Percentiles rank a stretch among this genome's conserved stretches.
Evolutionary conservation across 1,140 invertebrate genomes (phyloP).

Genomic region (Tenebrio molitor): DNA sequence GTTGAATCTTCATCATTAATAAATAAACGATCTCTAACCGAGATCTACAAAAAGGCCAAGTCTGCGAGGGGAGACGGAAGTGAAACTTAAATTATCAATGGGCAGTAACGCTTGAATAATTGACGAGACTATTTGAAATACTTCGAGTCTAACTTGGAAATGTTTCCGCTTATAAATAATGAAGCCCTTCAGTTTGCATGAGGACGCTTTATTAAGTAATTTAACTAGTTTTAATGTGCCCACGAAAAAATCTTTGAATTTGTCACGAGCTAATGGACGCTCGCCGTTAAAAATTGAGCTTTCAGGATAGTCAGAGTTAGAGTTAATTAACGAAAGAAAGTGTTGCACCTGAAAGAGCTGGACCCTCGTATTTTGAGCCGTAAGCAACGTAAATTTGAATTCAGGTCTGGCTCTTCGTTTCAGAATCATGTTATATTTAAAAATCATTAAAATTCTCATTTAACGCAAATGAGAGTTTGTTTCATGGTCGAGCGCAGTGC

Average conservation of each 20-base stretch:
- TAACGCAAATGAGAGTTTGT: slow-evolving; percentile 38
- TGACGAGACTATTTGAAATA: slow-evolving; percentile 1
- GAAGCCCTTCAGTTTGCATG: too few species aligned
- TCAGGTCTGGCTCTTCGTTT: too few species aligned
- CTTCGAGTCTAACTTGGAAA: neutral
- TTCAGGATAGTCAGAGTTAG: too few species aligned
- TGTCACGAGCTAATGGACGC: neutral
- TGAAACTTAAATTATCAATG: slow-evolving; percentile 33
- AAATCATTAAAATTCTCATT: slow-evolving; percentile 52
- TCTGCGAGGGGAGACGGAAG: neutral
- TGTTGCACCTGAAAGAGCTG: too few species aligned
- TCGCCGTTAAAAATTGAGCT: too few species aligned
- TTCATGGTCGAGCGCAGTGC: slow-evolving; percentile 46
- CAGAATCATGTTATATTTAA: slow-evolving; percentile 46
- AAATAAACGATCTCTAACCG: slow-evolving; percentile 11
- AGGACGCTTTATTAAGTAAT: too few species aligned
- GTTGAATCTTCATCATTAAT: neutral
- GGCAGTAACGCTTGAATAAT: slow-evolving; percentile 24
- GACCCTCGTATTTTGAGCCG: too few species aligned
- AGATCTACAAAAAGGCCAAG: neutral
- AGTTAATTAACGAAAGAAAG: too few species aligned
- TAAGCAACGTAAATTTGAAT: too few species aligned
- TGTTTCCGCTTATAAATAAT: neutral
- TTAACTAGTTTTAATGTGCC: too few species aligned
- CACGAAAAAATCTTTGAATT: too few species aligned